Evolutionary conservation across 2,888 invertebrate genomes (phyloP).

Genomic region (Lissonota sp.): DNA sequence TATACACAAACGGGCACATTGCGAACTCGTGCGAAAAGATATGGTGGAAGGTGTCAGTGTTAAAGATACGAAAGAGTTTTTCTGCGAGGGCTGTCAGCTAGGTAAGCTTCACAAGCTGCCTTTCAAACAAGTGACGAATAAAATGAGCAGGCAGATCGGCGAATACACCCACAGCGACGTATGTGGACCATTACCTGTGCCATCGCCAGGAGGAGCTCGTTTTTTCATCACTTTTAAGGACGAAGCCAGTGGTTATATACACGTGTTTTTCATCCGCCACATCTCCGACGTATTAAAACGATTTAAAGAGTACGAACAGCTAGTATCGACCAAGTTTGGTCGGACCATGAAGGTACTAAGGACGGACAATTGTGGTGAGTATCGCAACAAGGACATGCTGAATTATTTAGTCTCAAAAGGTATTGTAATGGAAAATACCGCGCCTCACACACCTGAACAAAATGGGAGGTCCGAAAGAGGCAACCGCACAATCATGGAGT

Average conservation of each 20-base stretch:
- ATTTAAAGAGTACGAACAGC: background rate
- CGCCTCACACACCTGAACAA: constrained; percentile 72
- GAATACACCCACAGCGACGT: constrained; percentile 1
- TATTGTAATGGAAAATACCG: constrained; percentile 69
- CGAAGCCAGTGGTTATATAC: constrained; percentile 23
- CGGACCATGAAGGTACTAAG: constrained; percentile 53
- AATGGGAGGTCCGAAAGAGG: constrained; percentile 76
- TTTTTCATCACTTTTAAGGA: background rate
- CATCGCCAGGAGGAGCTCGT: background rate
- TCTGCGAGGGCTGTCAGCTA: constrained; percentile 59
- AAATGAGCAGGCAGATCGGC: background rate
- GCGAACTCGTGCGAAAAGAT: constrained; percentile 57
- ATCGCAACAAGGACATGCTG: constrained; percentile 52
- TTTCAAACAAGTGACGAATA: background rate
- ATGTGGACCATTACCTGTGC: background rate
- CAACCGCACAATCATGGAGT: constrained; percentile 76
- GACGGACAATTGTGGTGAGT: constrained; percentile 67
- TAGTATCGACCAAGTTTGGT: constrained; percentile 13
- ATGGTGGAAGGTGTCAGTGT: constrained; percentile 59
- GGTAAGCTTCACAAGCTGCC: constrained; percentile 37
- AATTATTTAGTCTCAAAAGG: constrained; percentile 50
- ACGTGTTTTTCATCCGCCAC: constrained; percentile 10
- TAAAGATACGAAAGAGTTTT: constrained; percentile 53
- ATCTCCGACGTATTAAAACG: background rate
- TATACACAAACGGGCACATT: constrained; percentile 62